phyloP scores from a whole-genome alignment of 2,113 vertebrate species.

The Emydocephalus ijimae region DNA sequence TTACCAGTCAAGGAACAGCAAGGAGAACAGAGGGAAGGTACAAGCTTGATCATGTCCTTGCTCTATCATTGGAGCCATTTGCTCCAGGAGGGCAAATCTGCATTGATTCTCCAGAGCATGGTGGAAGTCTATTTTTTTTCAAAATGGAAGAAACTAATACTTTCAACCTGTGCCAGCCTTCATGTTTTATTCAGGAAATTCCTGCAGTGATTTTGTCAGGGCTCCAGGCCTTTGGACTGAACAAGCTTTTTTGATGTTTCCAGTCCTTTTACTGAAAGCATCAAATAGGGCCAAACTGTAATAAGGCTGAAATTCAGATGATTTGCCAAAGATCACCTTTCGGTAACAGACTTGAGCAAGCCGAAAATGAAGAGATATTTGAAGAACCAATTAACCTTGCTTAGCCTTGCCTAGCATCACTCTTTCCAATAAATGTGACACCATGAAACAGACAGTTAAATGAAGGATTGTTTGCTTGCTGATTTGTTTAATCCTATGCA shows the following conservation, averaged over 20 bases:
- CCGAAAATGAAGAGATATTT: neutral
- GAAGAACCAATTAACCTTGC: neutral
- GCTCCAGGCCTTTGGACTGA: neutral
- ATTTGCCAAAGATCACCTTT: neutral
- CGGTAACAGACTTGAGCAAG: neutral
- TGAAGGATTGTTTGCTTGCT: neutral
- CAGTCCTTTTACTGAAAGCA: neutral
- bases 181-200: fast-evolving
- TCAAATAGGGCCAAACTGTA: conserved; percentile 25
- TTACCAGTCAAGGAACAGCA: conserved; percentile 39
- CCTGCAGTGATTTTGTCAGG: fast-evolving
- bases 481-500: neutral
- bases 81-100: neutral
- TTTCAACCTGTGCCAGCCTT: neutral
- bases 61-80: neutral
- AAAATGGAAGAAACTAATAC: neutral
- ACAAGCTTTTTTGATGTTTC: fast-evolving
- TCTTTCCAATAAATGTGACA: neutral
- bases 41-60: conserved; percentile 3
- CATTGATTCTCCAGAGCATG: neutral
- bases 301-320: conserved; percentile 27
- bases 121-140: neutral
- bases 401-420: neutral
- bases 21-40: conserved; percentile 33
- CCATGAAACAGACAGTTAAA: fast-evolving